Percentiles rank a stretch among this genome's conserved stretches.
Conservation (phyloP, 2,113 vertebrate species). For the Sander lucioperca region DNA sequence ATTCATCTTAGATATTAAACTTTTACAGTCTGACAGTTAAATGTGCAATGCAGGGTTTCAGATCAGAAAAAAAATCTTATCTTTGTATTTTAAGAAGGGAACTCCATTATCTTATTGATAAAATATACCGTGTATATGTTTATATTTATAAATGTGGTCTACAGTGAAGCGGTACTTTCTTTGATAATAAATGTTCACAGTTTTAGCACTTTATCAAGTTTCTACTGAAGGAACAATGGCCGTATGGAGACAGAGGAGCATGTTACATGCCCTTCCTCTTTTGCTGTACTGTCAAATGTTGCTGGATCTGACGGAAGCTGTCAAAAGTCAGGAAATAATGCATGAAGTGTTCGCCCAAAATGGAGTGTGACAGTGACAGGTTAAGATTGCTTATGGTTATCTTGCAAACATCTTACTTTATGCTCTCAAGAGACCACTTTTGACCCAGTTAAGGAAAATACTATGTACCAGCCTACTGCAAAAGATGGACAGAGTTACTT, state of each 20-base stretch:
- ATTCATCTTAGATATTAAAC: not conserved
- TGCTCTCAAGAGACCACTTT: conserved; percentile 58
- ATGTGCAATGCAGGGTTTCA: not conserved
- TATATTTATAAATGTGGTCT: no score
- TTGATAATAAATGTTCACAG: not conserved
- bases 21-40: not conserved
- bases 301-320: conserved; percentile 38
- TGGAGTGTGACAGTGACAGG: conserved; percentile 62
- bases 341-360: conserved; percentile 42
- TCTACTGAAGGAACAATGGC: not conserved
- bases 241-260: not conserved
- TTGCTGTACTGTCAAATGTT: conserved; percentile 7
- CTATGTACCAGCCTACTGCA: conserved; percentile 13
- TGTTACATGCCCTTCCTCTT: not conserved
- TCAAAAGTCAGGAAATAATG: conserved; percentile 61
- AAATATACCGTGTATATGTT: no score
- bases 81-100: no score
- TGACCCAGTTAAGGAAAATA: conserved; percentile 64
- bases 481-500: conserved; percentile 4
- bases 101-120: no score
- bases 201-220: conserved; percentile 11
- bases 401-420: conserved; percentile 47
- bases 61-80: not conserved
- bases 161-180: not conserved
- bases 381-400: conserved; percentile 52